Conservation (phyloP, 92 coral and sea anemone species). For the Micromussa lordhowensis region DNA sequence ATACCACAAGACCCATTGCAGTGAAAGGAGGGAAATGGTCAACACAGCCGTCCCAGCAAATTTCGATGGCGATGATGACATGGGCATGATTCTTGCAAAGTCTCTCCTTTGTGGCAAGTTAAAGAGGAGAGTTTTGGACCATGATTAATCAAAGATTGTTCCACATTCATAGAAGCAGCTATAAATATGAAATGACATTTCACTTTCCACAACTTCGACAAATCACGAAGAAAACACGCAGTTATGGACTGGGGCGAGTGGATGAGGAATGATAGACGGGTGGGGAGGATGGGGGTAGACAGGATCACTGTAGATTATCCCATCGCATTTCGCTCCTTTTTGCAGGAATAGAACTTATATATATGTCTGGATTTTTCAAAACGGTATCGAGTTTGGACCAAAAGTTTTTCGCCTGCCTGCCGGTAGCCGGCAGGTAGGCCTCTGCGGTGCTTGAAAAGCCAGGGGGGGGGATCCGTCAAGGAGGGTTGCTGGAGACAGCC, state of each 20-base stretch:
- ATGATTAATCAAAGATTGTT: neutral
- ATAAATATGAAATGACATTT: neutral
- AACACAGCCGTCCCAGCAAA: slow-evolving; percentile 15
- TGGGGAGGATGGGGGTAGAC: too few relatives aligned
- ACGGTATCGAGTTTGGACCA: too few relatives aligned
- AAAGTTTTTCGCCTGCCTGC: too few relatives aligned
- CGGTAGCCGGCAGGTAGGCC: too few relatives aligned
- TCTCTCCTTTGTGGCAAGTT: neutral
- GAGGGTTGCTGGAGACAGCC: too few relatives aligned
- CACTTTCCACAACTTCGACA: neutral
- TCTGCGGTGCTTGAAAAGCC: too few relatives aligned
- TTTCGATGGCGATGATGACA: neutral
- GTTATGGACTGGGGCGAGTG: neutral
- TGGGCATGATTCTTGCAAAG: neutral
- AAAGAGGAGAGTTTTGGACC: neutral
- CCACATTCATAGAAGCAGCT: neutral
- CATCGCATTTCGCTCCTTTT: too few relatives aligned
- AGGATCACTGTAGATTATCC: too few relatives aligned
- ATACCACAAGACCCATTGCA: slow-evolving; percentile 11
- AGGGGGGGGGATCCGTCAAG: too few relatives aligned
- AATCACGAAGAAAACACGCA: neutral
- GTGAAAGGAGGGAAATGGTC: neutral
- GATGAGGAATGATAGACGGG: too few relatives aligned
- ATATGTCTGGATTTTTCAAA: too few relatives aligned
- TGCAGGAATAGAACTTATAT: too few relatives aligned